phyloP scores from a whole-genome alignment of 1,140 invertebrate genomes.

The Megalopta genalis region DNA sequence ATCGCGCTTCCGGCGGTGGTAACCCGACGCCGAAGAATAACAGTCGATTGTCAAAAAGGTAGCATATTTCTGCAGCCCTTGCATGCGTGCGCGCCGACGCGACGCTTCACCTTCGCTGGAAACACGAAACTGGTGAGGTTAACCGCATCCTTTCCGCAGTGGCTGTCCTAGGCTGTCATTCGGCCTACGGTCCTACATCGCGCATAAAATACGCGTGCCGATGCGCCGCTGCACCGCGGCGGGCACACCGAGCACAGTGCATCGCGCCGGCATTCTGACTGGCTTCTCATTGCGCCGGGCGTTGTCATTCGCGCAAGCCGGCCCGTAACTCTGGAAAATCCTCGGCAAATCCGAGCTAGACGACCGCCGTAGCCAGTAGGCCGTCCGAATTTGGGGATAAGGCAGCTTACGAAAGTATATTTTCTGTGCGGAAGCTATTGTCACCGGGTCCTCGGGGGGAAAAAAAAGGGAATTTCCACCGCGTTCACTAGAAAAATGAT shows the following conservation, averaged over 20 bases:
- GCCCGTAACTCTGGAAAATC: conserved; percentile 15
- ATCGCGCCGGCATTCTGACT: conserved; percentile 13
- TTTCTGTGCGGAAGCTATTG: background rate
- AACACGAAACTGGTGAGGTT: conserved; percentile 63
- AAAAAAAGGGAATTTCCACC: too few relatives aligned
- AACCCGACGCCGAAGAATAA: background rate
- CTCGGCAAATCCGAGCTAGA: conserved; percentile 11
- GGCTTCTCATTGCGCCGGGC: conserved; percentile 7
- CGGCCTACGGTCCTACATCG: conserved; percentile 48
- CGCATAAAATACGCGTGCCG: conserved; percentile 52
- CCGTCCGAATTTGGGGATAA: conserved; percentile 7
- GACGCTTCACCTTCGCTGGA: conserved; percentile 52
- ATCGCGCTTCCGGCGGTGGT: too few relatives aligned
- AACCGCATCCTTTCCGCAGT: conserved; percentile 62
- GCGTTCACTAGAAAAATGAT: too few relatives aligned
- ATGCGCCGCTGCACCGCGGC: conserved; percentile 22
- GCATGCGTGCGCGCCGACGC: background rate
- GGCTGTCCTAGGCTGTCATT: conserved; percentile 44
- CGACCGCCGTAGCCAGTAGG: background rate
- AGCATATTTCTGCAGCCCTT: background rate
- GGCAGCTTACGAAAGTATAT: background rate
- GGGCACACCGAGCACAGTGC: background rate
- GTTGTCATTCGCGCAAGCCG: too few relatives aligned
- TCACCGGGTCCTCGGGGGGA: too few relatives aligned
- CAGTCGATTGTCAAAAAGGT: background rate